A percentile compares a stretch with the other conserved stretches of the same genome.
Evolutionary conservation across 2,113 vertebrate species (phyloP).

Genomic region (Corythornis cristatus): DNA sequence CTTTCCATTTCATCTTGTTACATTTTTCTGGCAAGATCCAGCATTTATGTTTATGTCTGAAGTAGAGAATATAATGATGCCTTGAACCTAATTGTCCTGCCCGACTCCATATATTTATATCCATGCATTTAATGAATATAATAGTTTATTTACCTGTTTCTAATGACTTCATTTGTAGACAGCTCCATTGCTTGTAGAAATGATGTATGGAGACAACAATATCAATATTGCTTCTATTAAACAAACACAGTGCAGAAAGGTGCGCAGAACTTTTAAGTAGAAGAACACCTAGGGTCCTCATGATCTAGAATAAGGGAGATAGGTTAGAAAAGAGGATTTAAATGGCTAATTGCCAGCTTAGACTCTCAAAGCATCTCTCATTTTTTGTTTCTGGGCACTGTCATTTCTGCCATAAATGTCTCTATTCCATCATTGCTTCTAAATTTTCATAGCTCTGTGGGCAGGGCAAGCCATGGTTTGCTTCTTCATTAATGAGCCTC

Average conservation of each 20-base stretch:
- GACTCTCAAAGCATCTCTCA: background rate
- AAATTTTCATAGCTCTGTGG: background rate
- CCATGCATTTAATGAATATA: background rate
- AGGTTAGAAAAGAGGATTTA: background rate
- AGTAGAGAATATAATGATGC: background rate
- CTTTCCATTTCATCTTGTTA: constrained; percentile 11
- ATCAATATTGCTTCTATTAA: background rate
- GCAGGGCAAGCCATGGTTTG: background rate
- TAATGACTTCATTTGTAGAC: background rate
- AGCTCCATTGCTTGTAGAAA: background rate
- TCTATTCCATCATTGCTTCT: background rate
- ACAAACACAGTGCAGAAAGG: background rate
- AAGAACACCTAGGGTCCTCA: background rate
- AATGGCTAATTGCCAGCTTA: background rate
- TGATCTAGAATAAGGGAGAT: background rate
- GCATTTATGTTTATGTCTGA: background rate
- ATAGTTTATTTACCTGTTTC: constrained; percentile 8
- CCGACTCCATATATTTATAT: background rate
- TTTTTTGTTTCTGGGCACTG: background rate
- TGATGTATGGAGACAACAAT: background rate
- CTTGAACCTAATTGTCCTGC: background rate
- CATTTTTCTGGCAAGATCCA: background rate
- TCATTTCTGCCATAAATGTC: background rate
- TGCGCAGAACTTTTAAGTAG: background rate
- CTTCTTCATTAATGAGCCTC: background rate